Evolutionary conservation across 2,113 vertebrate genomes (phyloP).

Genomic region (Python bivittatus): DNA sequence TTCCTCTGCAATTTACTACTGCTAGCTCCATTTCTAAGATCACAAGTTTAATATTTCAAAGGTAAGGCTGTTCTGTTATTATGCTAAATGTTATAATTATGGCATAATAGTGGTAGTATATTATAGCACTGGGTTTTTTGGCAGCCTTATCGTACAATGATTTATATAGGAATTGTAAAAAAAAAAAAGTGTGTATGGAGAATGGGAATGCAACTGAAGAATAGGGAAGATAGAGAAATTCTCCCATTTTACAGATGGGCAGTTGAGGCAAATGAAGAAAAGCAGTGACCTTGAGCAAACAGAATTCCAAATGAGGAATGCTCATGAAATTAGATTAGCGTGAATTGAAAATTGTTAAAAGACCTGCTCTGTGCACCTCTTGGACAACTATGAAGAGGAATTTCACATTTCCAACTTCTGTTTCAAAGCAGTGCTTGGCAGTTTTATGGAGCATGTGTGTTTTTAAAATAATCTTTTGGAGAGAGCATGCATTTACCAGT

Average conservation of each 20-base stretch:
- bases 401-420: not conserved
- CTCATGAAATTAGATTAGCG: not conserved
- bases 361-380: not conserved
- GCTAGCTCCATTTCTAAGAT: constrained; percentile 4
- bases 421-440: not conserved
- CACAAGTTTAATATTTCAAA: not conserved
- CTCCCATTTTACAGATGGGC: not conserved
- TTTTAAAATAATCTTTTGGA: not conserved
- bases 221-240: not conserved
- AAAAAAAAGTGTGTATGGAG: not conserved
- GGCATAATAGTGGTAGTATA: not conserved
- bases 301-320: not conserved
- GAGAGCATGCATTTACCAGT: not conserved
- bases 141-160: not conserved
- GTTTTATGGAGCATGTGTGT: not conserved
- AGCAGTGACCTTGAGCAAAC: not conserved
- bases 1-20: not conserved
- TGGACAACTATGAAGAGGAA: not conserved
- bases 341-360: not conserved
- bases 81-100: not conserved
- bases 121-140: not conserved
- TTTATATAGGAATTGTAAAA: not conserved
- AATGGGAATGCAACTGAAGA: not conserved
- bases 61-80: not conserved
- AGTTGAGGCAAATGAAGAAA: not conserved